Base-by-base conservation (phyloP, 2,797 vertebrate species). In the Amazona ochrocephala region DNA sequence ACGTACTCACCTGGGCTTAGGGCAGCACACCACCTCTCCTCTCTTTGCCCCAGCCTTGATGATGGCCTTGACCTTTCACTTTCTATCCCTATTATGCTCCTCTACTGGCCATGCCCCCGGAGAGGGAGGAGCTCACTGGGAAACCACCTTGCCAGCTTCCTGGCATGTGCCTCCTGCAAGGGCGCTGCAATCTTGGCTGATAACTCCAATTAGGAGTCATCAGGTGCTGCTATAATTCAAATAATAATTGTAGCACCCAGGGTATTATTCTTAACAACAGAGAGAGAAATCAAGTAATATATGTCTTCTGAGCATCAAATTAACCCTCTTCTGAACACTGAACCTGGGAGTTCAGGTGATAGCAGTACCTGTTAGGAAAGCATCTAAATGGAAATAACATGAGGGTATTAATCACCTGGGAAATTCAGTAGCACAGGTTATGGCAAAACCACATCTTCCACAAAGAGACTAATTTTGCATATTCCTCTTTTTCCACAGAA, bases 51-150 rank as follows among this genome's bases (percentile, higher is more conserved):
- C 42, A 3, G 10, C 1, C 15, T 45, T 37, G 8, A 22, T 8
- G 42, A 26, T 48, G 70, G 76, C 62, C 66, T 53, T 22, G 0
- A 19, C 17, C 20, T 34, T 27, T 44, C 15, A 0, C 9, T 89
- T 34, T 47, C 54, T n/a, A 23, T 9, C 42, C 24, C 19, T 15
- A 2, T 2, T 17, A 20, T 0, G 7, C 8, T 73, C 45, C 44
- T 79, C 9, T 27, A 22, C 47, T 13, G 20, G 19, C 29, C 4
- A 1, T 51, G 42, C 10, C 62, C 58, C 29, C 0, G 1, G 41
- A 5, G 80, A 45, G 20, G 7, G 13, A 9, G 71, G 13, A 53
- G 29, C 24, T 81, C 24, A 0, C 14, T 20, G 32, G 14, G 32
- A 32, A 73, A 7, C 1, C 34, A 37, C 7, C 27, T 66, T 47